Conservation (phyloP, 2,888 invertebrate genomes). For the Ligdia adustata region DNA sequence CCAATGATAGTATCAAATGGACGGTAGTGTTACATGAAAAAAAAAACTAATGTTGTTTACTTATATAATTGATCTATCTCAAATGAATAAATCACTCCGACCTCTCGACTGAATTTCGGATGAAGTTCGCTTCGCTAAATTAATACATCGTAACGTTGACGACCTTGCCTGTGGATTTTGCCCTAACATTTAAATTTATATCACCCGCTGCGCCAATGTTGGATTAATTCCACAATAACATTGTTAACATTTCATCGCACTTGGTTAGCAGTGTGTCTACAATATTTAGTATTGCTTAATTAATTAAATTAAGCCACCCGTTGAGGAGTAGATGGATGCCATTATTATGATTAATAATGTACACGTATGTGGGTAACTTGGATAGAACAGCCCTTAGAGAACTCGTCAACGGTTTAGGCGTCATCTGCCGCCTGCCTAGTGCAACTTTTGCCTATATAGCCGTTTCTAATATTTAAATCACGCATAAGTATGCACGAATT, state of each 20-base stretch:
- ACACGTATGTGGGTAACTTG: slow-evolving; percentile 31
- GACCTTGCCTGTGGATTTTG: slow-evolving; percentile 64
- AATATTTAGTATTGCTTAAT: slow-evolving; percentile 73
- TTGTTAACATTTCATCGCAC: slow-evolving; percentile 76
- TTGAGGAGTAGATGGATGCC: slow-evolving; percentile 60
- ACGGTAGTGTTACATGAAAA: too few relatives aligned
- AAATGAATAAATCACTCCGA: slow-evolving; percentile 49
- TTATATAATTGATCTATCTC: slow-evolving; percentile 21
- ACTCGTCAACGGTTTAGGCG: too few relatives aligned
- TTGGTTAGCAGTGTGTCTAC: slow-evolving; percentile 63
- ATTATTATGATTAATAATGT: slow-evolving; percentile 74
- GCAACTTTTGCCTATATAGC: too few relatives aligned
- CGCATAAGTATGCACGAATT: too few relatives aligned
- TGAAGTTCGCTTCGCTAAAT: slow-evolving; percentile 59
- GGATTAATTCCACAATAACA: slow-evolving; percentile 78
- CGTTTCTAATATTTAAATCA: too few relatives aligned
- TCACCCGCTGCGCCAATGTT: slow-evolving; percentile 51
- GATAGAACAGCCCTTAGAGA: slow-evolving; percentile 16
- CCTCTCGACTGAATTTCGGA: slow-evolving; percentile 48
- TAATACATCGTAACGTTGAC: slow-evolving; percentile 59
- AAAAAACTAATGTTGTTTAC: too few relatives aligned
- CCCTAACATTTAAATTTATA: slow-evolving; percentile 74
- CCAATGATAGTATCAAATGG: too few relatives aligned
- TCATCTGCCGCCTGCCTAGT: too few relatives aligned
- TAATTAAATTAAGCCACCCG: slow-evolving; percentile 70